Base-by-base conservation (phyloP, 2,797 vertebrate species). In the Lemur catta region DNA sequence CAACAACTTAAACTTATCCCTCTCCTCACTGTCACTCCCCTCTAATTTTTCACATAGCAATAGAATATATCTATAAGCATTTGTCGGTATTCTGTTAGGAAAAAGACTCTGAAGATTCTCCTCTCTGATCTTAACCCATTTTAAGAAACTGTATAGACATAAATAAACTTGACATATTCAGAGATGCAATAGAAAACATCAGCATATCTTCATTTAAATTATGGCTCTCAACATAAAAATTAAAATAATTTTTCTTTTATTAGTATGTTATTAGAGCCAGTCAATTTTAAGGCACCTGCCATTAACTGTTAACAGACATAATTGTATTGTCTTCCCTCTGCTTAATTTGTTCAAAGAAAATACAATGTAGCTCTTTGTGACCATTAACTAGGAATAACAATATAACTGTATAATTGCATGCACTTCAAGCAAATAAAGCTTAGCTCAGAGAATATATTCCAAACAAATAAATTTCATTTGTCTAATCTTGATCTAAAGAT, bases 271-370 rank as follows among this genome's bases (percentile, higher is more conserved):
- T 35, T 48, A 28, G 38, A 98, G 89, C 55, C 85, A 95, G 87
- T 72, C 91, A 96, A 85, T 96, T 89, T 92, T 97, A 97, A 97
- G 89, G 35, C 26, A 76, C 4, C 48, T 97, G 91, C 72, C 91
- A 79, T 78, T 93, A 94, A 89, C 55, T 94, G 61, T 93, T 78
- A 96, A 96, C 63, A 96, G 35, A 89, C 7, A 20, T 48, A 63
- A 92, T 92, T 95, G 30, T 81, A 93, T 97, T 90, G 96, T 96
- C 97, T 89, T 95, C 65, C 52, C 48, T 7, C 71, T 93, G 95
- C 80, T 96, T 90, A 97, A 95, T 97, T 85, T 18, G 76, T 85
- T 92, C 82, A 96, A 97, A 97, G 75, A 72, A 96, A 98, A 97
- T 88, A 79, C 96, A 91, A 87, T 35, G 7, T 41, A 89, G 55